Base-by-base conservation (phyloP, 2,888 invertebrate species). In the Chamaedrilus cognettii region DNA sequence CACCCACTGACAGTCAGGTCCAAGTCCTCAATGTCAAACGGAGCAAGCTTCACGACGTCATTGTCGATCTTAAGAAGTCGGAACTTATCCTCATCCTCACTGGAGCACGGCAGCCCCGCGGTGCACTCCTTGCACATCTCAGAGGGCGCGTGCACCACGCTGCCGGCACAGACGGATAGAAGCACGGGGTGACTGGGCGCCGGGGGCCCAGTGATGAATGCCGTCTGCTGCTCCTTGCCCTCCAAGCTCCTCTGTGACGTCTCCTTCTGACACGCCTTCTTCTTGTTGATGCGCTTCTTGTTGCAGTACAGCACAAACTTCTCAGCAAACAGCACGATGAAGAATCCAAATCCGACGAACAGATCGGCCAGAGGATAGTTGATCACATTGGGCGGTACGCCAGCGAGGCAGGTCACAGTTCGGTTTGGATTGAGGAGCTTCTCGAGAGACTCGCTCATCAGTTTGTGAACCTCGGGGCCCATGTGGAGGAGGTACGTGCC, bases 401-500 rank as follows among this genome's bases (percentile, higher is more conserved):
- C 55, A 23, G 11, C 26, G 55, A 7, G 23, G 26, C 55, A 52
- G 28, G 11, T 52, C 26, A 19, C 55, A 52, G 55, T 52, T 15
- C 26, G 19, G 55, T 52, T 52, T 11, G 55, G 55, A 23, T 52
- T 52, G 55, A 52, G 55, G 5, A 52, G 55, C 55, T 52, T 52
- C 7, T 52, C 15, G 15, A 74, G 33, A 19, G 74, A 60, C 0
- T 63, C 66, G 15, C 72, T 59, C 32, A 80, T 74, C 63, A 80
- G 75, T 34, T 76, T 72, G 34, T 76, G 65, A 7, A 78, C 80
- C 67, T 79, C 76, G 1, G 82, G 82, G n/a, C 80, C 74, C 62
- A 82, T 74, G 57, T 79, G 79, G n/a, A 82, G 72, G 60, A 82
- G 79, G 71, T 78, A 82, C 68, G 80, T 79, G 4, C 77, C 81